Evolutionary conservation across 2,888 invertebrate species (phyloP), one percentile per base, ranked within the genome.

Genomic region (Odontomyia ornata): DNA sequence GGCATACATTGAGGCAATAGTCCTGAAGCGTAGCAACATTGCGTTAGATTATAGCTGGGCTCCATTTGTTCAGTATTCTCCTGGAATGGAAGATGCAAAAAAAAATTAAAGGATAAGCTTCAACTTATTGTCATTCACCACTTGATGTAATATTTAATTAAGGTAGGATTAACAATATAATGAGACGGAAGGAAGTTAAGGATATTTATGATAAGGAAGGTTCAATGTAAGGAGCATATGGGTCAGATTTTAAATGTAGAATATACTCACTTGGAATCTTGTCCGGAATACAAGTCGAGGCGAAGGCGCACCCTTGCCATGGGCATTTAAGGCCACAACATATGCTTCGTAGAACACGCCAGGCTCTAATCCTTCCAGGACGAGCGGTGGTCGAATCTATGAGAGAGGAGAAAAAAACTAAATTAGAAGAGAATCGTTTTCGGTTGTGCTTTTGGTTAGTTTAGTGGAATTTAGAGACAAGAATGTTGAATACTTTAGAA

Each of bases 261-360:
- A 25, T 47, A 1, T 47, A 57, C 76, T 78, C 79, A 86, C 85
- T 52, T 83, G 80, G 36, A 84, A 82, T 82, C 91, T 90, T 0
- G 95, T 95, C 81, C 91, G 90, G 86, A 95, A 95, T 77, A 94
- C 91, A 57, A 94, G 88, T 80, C 94, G 89, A 1, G 92, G 90
- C 23, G 95, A 95, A 0, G 93, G 90, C 80, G 92, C 91, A 25
- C 95, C 93, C 15, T 92, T 90, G 0, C 95, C 95, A 81, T 94
- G 94, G 9, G 90, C 90, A 85, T 95, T 95, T 28, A 91, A 90
- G 0, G 95, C 94, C 82, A 93, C 92, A 52, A 95, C 91, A 84
- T 90, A 95, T 79, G 93, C 92, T 85, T 95, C 95, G 83, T 95
- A 95, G 83, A 93, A 91, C 0, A 91, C 90, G 83, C 93, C 91